Evolutionary conservation across 1,140 invertebrate genomes (phyloP), one percentile per base, ranked within the genome.

Genomic region (Caenorhabditis inopinata): DNA sequence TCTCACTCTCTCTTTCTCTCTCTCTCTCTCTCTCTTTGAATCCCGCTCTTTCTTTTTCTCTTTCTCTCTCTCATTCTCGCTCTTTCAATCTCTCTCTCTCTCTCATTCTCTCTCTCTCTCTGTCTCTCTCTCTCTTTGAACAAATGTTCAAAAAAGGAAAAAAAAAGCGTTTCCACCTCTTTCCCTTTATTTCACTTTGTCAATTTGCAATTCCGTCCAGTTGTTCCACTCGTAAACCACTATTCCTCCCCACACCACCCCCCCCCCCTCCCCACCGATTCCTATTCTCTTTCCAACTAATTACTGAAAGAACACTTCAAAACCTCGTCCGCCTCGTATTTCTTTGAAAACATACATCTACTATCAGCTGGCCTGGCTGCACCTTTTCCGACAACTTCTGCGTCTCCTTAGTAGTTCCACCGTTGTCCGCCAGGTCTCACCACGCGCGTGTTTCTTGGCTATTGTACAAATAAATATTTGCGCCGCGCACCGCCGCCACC

Each of bases 381-480:
- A 68, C 58, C 58, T 68, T 68, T 68, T 68, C 58, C 58, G 58
- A 38, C 58, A 29, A 38, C 11, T 68, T 38, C 58, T 68, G 58
- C 58, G 58, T 68, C 58, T 68, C 58, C 38, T 38, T 29, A 38
- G 23, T 9, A 18, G 58, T 68, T 68, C 32, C 58, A 29, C n/a
- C 38, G 58, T 68, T 51, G 18, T 23, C 32, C 58, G 23, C 27
- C 58, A 68, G 32, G 58, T 68, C 58, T 68, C 58, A 68, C 58
- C 58, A 68, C 58, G 58, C 58, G 58, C 58, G 58, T 68, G 58
- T 68, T 68, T 68, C 58, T 68, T 68, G 58, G 58, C 58, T 68
- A 68, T 68, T 68, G 58, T 68, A 68, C 58, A 68, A 68, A 68
- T 68, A 68, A 68, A 68, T 68, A 68, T 68, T 68, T 68, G 58